Evolutionary conservation across 2,113 vertebrate species (phyloP).

Genomic region (Enhydra lutris): DNA sequence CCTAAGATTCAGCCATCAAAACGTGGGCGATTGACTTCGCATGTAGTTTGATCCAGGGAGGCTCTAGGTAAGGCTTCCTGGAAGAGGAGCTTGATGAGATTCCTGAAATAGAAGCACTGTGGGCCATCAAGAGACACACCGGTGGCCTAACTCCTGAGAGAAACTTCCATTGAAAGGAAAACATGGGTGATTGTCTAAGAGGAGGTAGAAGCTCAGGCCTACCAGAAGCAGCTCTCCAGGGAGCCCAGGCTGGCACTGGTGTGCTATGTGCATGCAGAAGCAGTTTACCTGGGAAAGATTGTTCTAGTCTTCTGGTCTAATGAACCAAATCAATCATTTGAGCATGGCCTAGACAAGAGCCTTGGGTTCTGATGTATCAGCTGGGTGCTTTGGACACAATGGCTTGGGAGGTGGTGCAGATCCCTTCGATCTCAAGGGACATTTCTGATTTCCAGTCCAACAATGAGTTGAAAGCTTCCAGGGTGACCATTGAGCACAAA

Average conservation of each 20-base stretch:
- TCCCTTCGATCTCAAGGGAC: not conserved
- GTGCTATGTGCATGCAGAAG: rapidly evolving
- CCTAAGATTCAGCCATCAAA: not conserved
- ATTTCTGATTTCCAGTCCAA: not conserved
- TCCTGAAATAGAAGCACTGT: not conserved
- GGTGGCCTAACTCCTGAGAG: not conserved
- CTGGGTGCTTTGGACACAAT: not conserved
- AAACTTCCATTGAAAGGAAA: not conserved
- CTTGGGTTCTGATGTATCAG: rapidly evolving
- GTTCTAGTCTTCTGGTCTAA: not conserved
- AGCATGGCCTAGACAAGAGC: not conserved
- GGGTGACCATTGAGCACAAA: not conserved
- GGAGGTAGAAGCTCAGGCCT: rapidly evolving
- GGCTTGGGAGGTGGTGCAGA: no score
- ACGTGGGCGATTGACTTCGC: not conserved
- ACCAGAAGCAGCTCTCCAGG: not conserved
- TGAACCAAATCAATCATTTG: no score
- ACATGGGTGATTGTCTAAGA: rapidly evolving
- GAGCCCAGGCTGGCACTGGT: rapidly evolving
- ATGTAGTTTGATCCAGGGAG: no score
- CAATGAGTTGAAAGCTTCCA: not conserved
- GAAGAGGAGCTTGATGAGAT: not conserved
- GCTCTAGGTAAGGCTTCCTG: not conserved
- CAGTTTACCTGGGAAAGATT: rapidly evolving
- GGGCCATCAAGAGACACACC: not conserved